Evolutionary conservation across 2,113 vertebrate species (phyloP).

Genomic region (Crotalus helleri): DNA sequence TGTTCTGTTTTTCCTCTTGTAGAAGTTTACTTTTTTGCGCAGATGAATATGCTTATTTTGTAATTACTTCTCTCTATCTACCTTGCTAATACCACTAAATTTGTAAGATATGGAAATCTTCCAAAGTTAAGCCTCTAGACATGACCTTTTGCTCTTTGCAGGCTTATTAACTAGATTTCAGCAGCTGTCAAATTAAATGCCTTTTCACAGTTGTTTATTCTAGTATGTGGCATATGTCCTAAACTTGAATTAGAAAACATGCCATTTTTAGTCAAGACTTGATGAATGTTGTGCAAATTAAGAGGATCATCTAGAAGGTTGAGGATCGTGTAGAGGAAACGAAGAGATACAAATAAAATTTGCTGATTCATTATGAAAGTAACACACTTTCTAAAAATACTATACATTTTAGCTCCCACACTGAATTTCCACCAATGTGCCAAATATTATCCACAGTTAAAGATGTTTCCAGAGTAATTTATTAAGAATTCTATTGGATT

Average conservation of each 20-base stretch:
- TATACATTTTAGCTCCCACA: background rate
- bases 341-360: background rate
- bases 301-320: background rate
- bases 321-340: background rate
- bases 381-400: too few relatives aligned
- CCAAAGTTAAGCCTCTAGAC: background rate
- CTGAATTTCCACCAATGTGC: background rate
- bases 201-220: background rate
- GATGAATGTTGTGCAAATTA: background rate
- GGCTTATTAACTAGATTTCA: background rate
- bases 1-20: background rate
- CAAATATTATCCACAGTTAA: background rate
- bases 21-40: background rate
- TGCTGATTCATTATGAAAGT: background rate
- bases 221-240: background rate
- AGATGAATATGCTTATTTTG: background rate
- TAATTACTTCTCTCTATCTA: background rate
- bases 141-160: background rate
- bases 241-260: background rate
- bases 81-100: background rate
- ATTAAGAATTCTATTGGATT: background rate
- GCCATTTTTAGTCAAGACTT: background rate
- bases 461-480: background rate
- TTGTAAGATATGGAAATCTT: background rate
- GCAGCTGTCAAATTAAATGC: background rate